phyloP scores from a whole-genome alignment of 2,797 vertebrate species.

The Furcifer pardalis region DNA sequence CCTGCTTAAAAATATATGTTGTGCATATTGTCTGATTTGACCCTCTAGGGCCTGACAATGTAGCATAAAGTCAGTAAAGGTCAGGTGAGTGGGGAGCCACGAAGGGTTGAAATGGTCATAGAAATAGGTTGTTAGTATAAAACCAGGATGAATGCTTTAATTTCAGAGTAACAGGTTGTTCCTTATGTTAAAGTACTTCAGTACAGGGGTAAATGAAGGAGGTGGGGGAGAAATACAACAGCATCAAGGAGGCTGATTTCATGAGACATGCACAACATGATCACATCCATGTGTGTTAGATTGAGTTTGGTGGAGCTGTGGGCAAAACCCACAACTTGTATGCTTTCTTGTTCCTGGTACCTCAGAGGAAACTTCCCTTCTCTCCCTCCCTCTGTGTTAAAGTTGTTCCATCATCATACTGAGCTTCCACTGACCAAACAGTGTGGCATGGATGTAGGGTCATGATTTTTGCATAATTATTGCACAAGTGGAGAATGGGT shows the following conservation, averaged over 20 bases:
- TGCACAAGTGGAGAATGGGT: too few relatives aligned
- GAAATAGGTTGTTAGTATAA: not conserved
- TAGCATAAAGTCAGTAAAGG: too few relatives aligned
- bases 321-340: not conserved
- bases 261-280: not conserved
- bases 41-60: too few relatives aligned
- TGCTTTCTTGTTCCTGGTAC: not conserved
- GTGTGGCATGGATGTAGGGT: too few relatives aligned
- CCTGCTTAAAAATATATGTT: too few relatives aligned
- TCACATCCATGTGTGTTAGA: not conserved
- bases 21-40: too few relatives aligned
- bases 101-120: not conserved
- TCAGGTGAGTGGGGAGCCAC: not conserved
- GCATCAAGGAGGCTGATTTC: not conserved
- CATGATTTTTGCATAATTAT: too few relatives aligned
- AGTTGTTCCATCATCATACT: too few relatives aligned
- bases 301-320: not conserved
- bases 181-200: not conserved
- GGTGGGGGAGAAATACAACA: not conserved
- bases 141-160: too few relatives aligned
- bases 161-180: not conserved
- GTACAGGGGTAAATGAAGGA: not conserved
- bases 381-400: too few relatives aligned
- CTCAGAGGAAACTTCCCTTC: not conserved
- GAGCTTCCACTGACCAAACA: too few relatives aligned